These are phyloP conservation scores for Gymnocephalus cernua DNA, from an alignment of 2,113 vertebrate species.

Conservation along the genomic window DNA sequence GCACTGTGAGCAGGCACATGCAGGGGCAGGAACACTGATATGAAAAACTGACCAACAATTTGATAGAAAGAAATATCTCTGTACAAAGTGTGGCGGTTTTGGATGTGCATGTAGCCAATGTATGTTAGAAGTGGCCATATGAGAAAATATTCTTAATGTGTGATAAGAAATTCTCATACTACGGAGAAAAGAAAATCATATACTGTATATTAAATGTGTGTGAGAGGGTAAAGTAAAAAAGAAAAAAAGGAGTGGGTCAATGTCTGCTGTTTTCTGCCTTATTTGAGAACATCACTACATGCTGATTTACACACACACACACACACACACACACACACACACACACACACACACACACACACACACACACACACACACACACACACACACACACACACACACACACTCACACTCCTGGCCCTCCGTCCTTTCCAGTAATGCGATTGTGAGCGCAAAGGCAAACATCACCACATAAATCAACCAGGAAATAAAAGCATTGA, in stretches of 20 bases:
- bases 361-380: background rate
- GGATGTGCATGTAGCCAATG: background rate
- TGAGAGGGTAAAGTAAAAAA: background rate
- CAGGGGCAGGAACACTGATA: background rate
- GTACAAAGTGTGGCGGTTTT: background rate
- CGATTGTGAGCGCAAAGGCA: constrained; percentile 72
- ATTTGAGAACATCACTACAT: constrained; percentile 16
- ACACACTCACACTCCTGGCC: constrained; percentile 1
- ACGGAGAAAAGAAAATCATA: background rate
- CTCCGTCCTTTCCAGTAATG: constrained; percentile 66
- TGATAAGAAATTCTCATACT: background rate
- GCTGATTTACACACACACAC: constrained; percentile 30
- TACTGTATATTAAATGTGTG: background rate
- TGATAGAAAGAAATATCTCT: background rate
- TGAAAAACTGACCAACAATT: background rate
- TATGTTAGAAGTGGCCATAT: background rate
- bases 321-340: constrained; percentile 12
- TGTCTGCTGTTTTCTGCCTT: constrained; percentile 16
- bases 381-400: background rate
- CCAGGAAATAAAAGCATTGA: constrained; percentile 65
- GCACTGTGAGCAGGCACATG: background rate
- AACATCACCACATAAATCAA: constrained; percentile 78
- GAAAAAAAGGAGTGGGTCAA: background rate
- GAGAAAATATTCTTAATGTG: background rate
- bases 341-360: background rate